Percentiles rank a stretch among this genome's conserved stretches.
phyloP scores from a whole-genome alignment of 2,888 invertebrate genomes.

The Itoplectis maculator region DNA sequence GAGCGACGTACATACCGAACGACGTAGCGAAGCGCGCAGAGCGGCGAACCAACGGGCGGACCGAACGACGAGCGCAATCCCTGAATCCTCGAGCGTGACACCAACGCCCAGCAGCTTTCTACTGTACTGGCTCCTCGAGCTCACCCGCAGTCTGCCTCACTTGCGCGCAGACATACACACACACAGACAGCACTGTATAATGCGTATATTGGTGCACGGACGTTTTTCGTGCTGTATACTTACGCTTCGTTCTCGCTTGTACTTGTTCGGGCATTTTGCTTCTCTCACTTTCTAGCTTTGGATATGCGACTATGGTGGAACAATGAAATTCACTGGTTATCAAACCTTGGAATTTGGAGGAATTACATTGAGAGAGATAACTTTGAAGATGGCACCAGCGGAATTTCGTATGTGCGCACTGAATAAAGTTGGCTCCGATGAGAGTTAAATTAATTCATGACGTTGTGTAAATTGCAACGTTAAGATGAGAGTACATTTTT shows the following conservation, averaged over 20 bases:
- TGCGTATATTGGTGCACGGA: background rate
- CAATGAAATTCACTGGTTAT: background rate
- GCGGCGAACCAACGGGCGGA: slow-evolving; percentile 45
- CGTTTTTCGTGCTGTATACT: background rate
- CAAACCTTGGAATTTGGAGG: no score
- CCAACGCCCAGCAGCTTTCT: slow-evolving; percentile 70
- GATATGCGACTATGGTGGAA: background rate
- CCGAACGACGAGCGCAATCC: slow-evolving; percentile 73
- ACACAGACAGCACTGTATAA: background rate
- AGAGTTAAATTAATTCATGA: no score
- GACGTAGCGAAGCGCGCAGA: no score
- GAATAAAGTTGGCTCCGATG: no score
- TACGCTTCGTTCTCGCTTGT: background rate
- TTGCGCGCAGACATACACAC: background rate
- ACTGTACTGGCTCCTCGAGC: slow-evolving; percentile 49
- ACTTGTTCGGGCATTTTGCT: background rate
- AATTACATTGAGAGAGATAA: no score
- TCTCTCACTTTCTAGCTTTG: background rate
- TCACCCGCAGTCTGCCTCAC: slow-evolving; percentile 46
- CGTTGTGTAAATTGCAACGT: no score
- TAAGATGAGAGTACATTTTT: no score
- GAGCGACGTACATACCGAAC: no score
- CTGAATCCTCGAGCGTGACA: slow-evolving; percentile 73
- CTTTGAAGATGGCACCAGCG: no score
- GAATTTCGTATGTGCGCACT: no score